Evolutionary conservation across 2,888 invertebrate species (phyloP), one percentile per base, ranked within the genome.

Genomic region (Oxycera nigricornis): DNA sequence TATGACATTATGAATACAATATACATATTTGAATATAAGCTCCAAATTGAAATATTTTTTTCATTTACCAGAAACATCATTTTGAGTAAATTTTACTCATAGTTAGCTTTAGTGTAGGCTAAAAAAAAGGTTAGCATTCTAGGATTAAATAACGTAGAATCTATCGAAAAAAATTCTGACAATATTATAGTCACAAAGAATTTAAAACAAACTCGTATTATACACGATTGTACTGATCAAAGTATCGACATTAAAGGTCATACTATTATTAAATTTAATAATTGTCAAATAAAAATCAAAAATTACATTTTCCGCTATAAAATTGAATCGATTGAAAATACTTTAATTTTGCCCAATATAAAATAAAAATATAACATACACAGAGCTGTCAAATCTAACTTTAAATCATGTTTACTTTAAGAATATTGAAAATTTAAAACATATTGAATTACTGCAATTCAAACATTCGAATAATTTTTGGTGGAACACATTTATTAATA

Each of bases 191-290:
- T 62, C 2, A n/a, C 62, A 14, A 62, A 35, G n/a, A 39, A 62
- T 35, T 28, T 20, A 35, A 35, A 35, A 62, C 35, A 2, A 20
- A 31, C 62, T 22, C 20, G 20, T 6, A 35, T 31, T 9, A 7
- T 22, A 62, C 62, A 62, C n/a, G 28, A 62, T 35, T 62, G 62
- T 35, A 62, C 11, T n/a, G 1, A 62, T 62, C 62, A 62, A 39
- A 35, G 17, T 2, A 35, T 35, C 22, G 20, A 22, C 14, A 35
- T 62, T 28, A 39, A 31, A 39, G 31, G 62, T 7, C 4, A 62
- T 6, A 62, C 17, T 26, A 62, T 62, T n/a, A 35, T 62, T 35
- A 62, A 62, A 62, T 62, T 62, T 39, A 62, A 39, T 35, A 62
- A 62, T 20, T 62, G 62, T 3, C 20, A 62, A 62, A 62, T 35